phyloP scores from a whole-genome alignment of 2,797 vertebrate species.

The Dallia pectoralis region DNA sequence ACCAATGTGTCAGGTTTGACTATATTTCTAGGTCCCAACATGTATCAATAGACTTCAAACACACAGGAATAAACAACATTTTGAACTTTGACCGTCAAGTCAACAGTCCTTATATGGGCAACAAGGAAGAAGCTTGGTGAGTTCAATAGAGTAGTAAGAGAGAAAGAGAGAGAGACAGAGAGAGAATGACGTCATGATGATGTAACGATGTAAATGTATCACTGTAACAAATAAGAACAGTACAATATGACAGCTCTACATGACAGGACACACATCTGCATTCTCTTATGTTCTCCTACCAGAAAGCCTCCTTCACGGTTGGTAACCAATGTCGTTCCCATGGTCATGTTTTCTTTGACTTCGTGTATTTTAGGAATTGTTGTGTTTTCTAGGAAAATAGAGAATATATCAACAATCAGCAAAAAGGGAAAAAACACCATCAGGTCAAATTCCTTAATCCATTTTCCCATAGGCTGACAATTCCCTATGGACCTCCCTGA shows the following conservation, averaged over 20 bases:
- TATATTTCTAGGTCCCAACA: no score
- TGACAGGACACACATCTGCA: neutral
- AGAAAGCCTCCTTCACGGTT: conserved; percentile 94
- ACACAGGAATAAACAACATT: neutral
- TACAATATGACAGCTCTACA: neutral
- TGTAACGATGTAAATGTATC: neutral
- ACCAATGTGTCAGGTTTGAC: no score
- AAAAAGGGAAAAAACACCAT: conserved; percentile 46
- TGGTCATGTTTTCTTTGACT: conserved; percentile 99
- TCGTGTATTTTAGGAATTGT: conserved; percentile 89
- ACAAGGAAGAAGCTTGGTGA: conserved; percentile 38
- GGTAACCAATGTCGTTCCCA: conserved; percentile 93
- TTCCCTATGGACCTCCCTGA: conserved; percentile 23
- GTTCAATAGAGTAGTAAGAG: conserved; percentile 7
- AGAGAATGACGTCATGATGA: neutral
- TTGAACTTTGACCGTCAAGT: neutral
- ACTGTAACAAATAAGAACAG: neutral
- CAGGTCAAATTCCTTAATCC: conserved; percentile 55
- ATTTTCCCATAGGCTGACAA: conserved; percentile 63
- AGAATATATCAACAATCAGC: conserved; percentile 43
- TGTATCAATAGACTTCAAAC: neutral
- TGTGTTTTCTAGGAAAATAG: conserved; percentile 79
- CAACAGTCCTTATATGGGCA: conserved; percentile 27
- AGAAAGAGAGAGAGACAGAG: conserved; percentile 1
- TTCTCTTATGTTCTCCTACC: conserved; percentile 73